These are phyloP conservation scores for Heliconius eleuchia DNA, from an alignment of 1,140 invertebrate species.

Conservation along the genomic window DNA sequence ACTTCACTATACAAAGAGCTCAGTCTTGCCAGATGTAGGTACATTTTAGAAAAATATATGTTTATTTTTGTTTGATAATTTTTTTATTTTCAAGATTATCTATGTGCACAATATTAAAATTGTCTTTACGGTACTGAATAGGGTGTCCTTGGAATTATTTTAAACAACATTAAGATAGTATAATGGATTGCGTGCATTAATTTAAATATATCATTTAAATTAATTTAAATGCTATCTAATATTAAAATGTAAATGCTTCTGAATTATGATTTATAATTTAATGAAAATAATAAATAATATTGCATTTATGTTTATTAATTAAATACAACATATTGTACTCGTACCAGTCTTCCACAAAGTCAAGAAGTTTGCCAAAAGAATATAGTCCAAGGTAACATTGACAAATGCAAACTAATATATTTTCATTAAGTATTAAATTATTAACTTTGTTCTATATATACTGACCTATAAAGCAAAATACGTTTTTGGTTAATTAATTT, in stretches of 20 bases:
- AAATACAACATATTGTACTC: neutral
- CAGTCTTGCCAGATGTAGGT: slow-evolving; percentile 11
- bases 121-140: neutral
- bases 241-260: neutral
- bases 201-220: neutral
- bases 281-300: no score
- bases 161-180: neutral
- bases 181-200: neutral
- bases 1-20: slow-evolving; percentile 9
- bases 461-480: neutral
- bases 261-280: neutral
- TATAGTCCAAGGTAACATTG: slow-evolving; percentile 12
- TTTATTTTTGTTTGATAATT: neutral
- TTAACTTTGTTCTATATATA: neutral
- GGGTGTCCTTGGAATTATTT: neutral
- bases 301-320: neutral
- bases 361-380: slow-evolving; percentile 12
- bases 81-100: neutral
- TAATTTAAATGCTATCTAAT: neutral
- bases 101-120: neutral
- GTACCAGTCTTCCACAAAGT: neutral
- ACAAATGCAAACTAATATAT: slow-evolving; percentile 8
- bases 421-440: neutral
- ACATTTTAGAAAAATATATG: neutral
- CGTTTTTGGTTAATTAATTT: neutral